Evolutionary conservation across 2,797 vertebrate species (phyloP).

Genomic region (Silurus lanzhouensis): DNA sequence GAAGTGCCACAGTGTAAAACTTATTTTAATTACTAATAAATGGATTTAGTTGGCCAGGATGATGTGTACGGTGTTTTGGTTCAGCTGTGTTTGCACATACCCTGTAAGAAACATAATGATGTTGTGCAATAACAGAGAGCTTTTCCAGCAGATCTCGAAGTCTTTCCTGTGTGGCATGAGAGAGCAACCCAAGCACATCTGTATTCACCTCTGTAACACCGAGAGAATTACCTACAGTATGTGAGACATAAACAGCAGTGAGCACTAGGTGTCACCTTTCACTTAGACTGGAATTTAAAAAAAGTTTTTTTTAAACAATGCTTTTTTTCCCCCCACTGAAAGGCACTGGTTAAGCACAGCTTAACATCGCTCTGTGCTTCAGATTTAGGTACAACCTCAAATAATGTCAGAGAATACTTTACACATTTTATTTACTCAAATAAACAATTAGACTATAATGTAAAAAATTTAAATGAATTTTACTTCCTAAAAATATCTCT

Average conservation of each 20-base stretch:
- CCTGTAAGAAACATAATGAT: conserved; percentile 72
- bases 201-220: conserved; percentile 86
- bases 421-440: background rate
- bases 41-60: background rate
- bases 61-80: background rate
- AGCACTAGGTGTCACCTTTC: background rate
- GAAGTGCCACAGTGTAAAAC: too few relatives aligned
- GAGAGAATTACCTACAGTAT: conserved; percentile 44
- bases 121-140: conserved; percentile 81
- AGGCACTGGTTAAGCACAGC: background rate
- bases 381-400: background rate
- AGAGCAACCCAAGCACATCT: conserved; percentile 89
- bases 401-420: background rate
- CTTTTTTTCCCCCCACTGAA: background rate
- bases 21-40: background rate
- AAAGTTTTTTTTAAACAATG: too few relatives aligned
- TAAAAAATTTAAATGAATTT: background rate
- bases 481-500: background rate
- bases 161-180: conserved; percentile 88
- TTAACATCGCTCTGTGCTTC: background rate
- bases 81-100: conserved; percentile 17
- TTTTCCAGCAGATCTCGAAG: conserved; percentile 88
- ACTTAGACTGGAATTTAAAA: background rate
- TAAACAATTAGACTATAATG: background rate
- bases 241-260: background rate